Evolutionary conservation across 2,113 vertebrate genomes (phyloP).

Genomic region (Fregata magnificens): DNA sequence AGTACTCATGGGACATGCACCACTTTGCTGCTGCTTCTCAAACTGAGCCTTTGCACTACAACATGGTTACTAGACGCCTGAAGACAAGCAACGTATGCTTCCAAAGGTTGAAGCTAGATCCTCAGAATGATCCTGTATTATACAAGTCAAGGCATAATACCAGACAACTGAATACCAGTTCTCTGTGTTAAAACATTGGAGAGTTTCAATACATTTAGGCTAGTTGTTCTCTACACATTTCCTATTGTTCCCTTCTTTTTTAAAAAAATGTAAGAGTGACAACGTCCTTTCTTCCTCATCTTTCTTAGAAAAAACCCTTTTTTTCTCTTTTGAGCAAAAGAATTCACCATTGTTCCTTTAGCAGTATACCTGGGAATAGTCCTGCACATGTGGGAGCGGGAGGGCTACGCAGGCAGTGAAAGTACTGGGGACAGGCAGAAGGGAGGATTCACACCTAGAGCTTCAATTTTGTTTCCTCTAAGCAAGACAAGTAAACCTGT

Average conservation of each 20-base stretch:
- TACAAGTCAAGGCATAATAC: background rate
- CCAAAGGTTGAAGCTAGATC: background rate
- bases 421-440: background rate
- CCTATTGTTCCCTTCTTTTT: background rate
- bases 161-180: background rate
- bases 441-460: background rate
- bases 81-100: background rate
- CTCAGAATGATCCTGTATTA: background rate
- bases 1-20: background rate
- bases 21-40: background rate
- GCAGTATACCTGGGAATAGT: background rate
- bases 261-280: background rate
- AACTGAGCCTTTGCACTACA: background rate
- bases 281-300: background rate
- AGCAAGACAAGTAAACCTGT: background rate
- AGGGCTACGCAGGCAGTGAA: background rate
- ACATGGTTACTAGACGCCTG: background rate
- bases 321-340: background rate
- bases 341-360: background rate
- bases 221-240: background rate
- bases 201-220: background rate
- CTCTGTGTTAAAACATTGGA: background rate
- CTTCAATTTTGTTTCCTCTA: background rate
- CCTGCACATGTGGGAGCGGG: background rate
- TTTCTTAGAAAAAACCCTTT: background rate